Base-by-base conservation (phyloP, 1,140 invertebrate species). In the Plectrocnemia conspersa region DNA sequence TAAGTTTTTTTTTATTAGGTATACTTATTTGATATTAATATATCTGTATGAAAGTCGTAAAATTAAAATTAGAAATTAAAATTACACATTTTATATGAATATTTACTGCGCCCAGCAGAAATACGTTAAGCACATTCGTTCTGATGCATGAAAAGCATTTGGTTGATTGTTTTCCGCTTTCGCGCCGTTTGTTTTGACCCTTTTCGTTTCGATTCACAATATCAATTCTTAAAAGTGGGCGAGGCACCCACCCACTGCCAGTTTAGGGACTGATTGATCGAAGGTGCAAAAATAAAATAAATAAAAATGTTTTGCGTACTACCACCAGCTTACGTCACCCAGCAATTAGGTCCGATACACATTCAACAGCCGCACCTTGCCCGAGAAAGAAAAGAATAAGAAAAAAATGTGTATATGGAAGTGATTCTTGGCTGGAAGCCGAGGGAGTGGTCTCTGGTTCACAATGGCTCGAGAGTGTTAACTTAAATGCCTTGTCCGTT, bases 131-230 rank as follows among this genome's bases (percentile, higher is more conserved):
- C 41, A 49, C 50, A 57, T 57, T 56, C 44, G 50, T 56, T 44
- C 49, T 48, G 54, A 61, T 61, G 55, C 40, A 57, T 57, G 54
- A 61, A 61, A 61, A 50, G 50, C 59, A 61, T 61, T 61, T 61
- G 50, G 24, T 15, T 61, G 59, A 61, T 61, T 61, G 59, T 61
- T 61, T 61, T 57, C 58, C 46, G 36, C 18, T 23, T 61, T 46
- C 21, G 49, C 21, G 35, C 5, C n/a, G 50, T 47, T 46, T 54
- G 29, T 11, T 52, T 52, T 33, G 50, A 50, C 46, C 49, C n/a
- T 48, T 52, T 32, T 41, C 52, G 33, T 54, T 52, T 22, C 29
- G 41, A 54, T 46, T 45, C 42, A 33, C 29, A 41, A 24, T 41
- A 44, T 45, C 25, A 24, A 47, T 45, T 33, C 29, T 23, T 13